Percentiles rank a stretch among this genome's conserved stretches.
These are phyloP conservation scores for Amazona ochrocephala DNA, from an alignment of 2,797 vertebrate species.

Conservation along the genomic window DNA sequence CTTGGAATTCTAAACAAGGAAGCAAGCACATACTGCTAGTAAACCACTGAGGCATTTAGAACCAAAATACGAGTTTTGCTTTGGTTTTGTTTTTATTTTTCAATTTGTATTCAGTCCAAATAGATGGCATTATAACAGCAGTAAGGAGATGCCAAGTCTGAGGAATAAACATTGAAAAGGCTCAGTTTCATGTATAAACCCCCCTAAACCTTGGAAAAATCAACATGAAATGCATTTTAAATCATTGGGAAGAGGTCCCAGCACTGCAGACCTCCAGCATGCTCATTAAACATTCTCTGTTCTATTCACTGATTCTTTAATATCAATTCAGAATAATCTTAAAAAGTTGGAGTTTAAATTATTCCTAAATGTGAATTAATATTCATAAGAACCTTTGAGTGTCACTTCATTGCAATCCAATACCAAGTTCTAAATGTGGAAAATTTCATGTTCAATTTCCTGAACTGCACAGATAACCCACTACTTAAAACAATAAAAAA, in stretches of 20 bases:
- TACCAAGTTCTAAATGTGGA: background rate
- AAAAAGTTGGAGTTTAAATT: background rate
- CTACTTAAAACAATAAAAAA: background rate
- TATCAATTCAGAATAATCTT: background rate
- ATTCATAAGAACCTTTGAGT: background rate
- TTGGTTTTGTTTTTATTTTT: background rate
- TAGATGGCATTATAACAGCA: background rate
- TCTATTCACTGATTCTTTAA: background rate
- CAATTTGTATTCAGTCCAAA: background rate
- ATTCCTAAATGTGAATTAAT: background rate
- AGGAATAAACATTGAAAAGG: background rate
- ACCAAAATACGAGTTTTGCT: background rate
- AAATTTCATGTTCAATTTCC: background rate
- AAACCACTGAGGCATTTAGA: background rate
- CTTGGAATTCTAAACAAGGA: background rate
- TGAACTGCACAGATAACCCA: background rate
- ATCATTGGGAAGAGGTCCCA: background rate
- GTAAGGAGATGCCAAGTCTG: background rate
- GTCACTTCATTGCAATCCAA: background rate
- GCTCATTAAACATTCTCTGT: slow-evolving; percentile 20
- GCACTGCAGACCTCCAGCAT: background rate
- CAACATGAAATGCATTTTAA: slow-evolving; percentile 36
- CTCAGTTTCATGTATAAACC: background rate
- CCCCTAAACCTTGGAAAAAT: slow-evolving; percentile 47
- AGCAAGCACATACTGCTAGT: background rate